Conservation (phyloP, 1,140 invertebrate genomes). For the Phortica variegata region DNA sequence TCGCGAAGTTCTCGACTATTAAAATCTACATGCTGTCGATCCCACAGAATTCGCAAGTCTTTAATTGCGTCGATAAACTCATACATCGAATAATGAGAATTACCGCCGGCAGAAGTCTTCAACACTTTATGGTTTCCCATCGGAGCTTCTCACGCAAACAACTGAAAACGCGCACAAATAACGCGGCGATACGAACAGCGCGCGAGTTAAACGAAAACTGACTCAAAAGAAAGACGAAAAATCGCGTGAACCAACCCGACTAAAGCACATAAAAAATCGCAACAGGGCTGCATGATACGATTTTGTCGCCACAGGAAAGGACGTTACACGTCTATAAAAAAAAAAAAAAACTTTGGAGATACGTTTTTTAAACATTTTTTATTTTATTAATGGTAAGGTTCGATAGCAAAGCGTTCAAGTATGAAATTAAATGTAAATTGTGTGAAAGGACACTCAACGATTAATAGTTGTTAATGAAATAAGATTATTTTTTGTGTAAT, state of each 20-base stretch:
- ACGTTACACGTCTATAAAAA: neutral
- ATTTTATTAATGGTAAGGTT: no score
- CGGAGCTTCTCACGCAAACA: slow-evolving; percentile 15
- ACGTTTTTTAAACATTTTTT: slow-evolving; percentile 21
- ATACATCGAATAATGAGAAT: slow-evolving; percentile 41
- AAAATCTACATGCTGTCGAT: slow-evolving; percentile 34
- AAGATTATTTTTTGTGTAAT: slow-evolving; percentile 5
- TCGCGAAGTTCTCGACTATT: slow-evolving; percentile 38
- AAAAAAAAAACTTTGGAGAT: slow-evolving; percentile 25
- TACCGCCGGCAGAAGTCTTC: slow-evolving; percentile 25
- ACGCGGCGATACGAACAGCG: neutral
- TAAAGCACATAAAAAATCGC: slow-evolving; percentile 23
- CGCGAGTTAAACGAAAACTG: neutral
- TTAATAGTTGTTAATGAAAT: slow-evolving; percentile 13
- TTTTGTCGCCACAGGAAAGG: neutral
- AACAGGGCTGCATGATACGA: no score
- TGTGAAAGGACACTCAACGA: slow-evolving; percentile 20
- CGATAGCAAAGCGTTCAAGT: slow-evolving; percentile 19
- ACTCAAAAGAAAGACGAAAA: no score
- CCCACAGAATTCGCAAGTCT: slow-evolving; percentile 34
- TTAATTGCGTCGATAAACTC: slow-evolving; percentile 43
- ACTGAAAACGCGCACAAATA: neutral
- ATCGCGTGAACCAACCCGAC: slow-evolving; percentile 16
- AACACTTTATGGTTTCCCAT: slow-evolving; percentile 45
- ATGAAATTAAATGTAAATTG: slow-evolving; percentile 26